Conservation (phyloP, 2,113 vertebrate species). For the Ancistrus triradiatus region DNA sequence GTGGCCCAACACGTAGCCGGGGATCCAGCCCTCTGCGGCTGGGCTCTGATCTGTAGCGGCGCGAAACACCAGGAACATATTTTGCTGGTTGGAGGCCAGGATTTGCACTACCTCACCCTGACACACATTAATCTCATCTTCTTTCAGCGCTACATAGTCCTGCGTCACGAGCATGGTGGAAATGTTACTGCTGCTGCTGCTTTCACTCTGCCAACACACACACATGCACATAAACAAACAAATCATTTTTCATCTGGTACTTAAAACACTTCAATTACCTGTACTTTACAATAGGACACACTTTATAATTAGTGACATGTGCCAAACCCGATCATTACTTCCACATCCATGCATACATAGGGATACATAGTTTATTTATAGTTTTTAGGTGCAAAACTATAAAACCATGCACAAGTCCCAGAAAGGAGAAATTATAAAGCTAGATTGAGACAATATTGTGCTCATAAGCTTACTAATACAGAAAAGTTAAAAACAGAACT, state of each 20-base stretch:
- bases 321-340: background rate
- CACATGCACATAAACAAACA: constrained; percentile 48
- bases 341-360: background rate
- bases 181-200: constrained; percentile 98
- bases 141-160: constrained; percentile 97
- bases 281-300: background rate
- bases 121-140: constrained; percentile 98
- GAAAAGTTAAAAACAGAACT: background rate
- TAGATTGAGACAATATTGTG: too few species aligned
- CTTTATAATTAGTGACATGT: too few species aligned
- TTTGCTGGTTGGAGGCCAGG: constrained; percentile 99
- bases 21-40: constrained; percentile 99
- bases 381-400: background rate
- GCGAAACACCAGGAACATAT: constrained; percentile 99
- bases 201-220: constrained; percentile 86
- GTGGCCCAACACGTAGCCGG: constrained; percentile 95
- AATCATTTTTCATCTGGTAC: too few species aligned
- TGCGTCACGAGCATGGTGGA: constrained; percentile 99
- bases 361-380: background rate
- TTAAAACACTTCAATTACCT: background rate
- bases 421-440: background rate
- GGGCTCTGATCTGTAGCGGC: constrained; percentile 96
- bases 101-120: constrained; percentile 99
- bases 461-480: too few species aligned
- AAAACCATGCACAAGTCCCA: constrained; percentile 13